phyloP scores from a whole-genome alignment of 2,888 invertebrate species.

The Rhodophaea formosa region DNA sequence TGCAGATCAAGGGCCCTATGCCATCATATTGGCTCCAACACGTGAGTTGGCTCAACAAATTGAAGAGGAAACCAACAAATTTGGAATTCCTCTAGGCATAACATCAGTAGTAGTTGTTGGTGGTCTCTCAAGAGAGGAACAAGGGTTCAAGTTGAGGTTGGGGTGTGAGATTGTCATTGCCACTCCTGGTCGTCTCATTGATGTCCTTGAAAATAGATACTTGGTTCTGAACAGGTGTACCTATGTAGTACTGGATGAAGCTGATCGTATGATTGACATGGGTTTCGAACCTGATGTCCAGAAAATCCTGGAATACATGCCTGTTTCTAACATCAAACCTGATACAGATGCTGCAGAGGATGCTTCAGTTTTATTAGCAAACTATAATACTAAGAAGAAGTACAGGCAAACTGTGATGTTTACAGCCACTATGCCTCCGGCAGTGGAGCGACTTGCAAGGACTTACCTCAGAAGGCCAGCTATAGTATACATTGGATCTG shows the following conservation, averaged over 20 bases:
- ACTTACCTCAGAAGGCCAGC: slow-evolving; percentile 97
- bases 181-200: slow-evolving; percentile 99
- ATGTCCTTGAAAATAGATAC: slow-evolving; percentile 98
- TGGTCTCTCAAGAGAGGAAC: slow-evolving; percentile 97
- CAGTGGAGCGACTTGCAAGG: slow-evolving; percentile 97
- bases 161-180: slow-evolving; percentile 99
- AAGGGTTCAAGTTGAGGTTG: slow-evolving; percentile 96
- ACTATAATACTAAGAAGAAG: slow-evolving; percentile 97
- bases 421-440: slow-evolving; percentile 99
- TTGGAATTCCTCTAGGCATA: slow-evolving; percentile 95
- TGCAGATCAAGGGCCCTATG: slow-evolving; percentile 98
- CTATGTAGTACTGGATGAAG: slow-evolving; percentile 97
- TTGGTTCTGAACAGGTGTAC: slow-evolving; percentile 98
- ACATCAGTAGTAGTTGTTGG: slow-evolving; percentile 99
- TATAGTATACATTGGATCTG: slow-evolving; percentile 97
- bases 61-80: slow-evolving; percentile 99
- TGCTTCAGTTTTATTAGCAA: slow-evolving; percentile 92
- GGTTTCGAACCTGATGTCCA: slow-evolving; percentile 99
- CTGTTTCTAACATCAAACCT: slow-evolving; percentile 98
- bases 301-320: slow-evolving; percentile 98
- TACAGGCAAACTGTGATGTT: slow-evolving; percentile 99
- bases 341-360: slow-evolving; percentile 99
- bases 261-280: slow-evolving; percentile 99
- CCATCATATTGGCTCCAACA: slow-evolving; percentile 99
- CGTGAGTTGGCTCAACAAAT: slow-evolving; percentile 99